Conservation (phyloP, 2,113 vertebrate genomes). For the Campylomormyrus tamandua region DNA sequence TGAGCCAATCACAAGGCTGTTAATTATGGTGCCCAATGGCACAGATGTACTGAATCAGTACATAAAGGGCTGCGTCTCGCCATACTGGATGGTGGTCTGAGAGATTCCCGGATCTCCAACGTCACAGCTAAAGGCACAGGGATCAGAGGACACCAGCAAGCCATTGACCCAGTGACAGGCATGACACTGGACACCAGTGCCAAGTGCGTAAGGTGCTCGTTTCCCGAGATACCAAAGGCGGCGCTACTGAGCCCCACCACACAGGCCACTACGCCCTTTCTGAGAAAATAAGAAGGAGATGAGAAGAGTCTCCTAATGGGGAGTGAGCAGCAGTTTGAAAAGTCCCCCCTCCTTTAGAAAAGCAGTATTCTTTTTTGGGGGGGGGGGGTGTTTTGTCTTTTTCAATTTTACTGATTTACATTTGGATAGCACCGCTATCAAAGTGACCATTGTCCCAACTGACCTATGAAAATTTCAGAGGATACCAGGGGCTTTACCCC, state of each 20-base stretch:
- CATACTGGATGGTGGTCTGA: background rate
- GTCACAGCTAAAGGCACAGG: background rate
- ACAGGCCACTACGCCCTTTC: background rate
- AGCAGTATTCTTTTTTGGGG: conserved; percentile 4
- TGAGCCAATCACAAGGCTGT: conserved; percentile 21
- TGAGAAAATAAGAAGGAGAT: conserved; percentile 10
- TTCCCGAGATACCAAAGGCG: conserved; percentile 37
- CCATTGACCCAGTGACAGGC: background rate
- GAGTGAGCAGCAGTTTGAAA: background rate
- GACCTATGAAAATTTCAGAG: conserved; percentile 66
- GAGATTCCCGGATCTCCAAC: background rate
- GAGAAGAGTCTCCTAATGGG: conserved; percentile 15
- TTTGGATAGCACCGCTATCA: conserved; percentile 66
- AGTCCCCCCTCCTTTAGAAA: conserved; percentile 4
- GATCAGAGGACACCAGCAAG: conserved; percentile 32
- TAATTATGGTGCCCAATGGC: conserved; percentile 24
- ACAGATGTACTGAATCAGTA: background rate
- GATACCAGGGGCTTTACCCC: conserved; percentile 54
- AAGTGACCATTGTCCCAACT: conserved; percentile 66
- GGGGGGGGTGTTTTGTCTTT: conserved; percentile 57
- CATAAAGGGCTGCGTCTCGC: background rate
- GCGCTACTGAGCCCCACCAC: background rate
- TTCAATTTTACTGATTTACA: conserved; percentile 66
- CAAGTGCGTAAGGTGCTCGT: conserved; percentile 46
- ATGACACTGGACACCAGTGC: background rate